Evolutionary conservation across 2,113 vertebrate genomes (phyloP).

Genomic region (Bagarius yarrelli): DNA sequence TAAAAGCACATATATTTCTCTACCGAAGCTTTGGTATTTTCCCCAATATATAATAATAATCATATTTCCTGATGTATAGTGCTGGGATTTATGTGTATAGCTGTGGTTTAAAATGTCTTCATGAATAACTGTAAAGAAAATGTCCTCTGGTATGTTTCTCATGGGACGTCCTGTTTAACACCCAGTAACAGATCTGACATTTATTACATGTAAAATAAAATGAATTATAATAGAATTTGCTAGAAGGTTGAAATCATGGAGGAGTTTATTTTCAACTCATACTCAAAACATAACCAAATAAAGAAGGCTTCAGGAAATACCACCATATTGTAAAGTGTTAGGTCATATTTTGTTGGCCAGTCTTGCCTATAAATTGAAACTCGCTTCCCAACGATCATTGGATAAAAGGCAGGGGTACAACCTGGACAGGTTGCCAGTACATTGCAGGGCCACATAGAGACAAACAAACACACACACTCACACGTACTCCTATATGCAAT

Average conservation of each 20-base stretch:
- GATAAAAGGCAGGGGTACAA: too few relatives aligned
- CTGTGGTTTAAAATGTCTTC: background rate
- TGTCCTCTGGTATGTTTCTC: background rate
- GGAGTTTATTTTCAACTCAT: background rate
- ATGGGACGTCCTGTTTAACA: constrained; percentile 2
- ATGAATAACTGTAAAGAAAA: background rate
- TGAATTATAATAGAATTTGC: constrained; percentile 8
- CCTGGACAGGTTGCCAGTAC: too few relatives aligned
- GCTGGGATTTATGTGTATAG: background rate
- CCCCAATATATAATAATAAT: background rate
- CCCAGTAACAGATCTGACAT: constrained; percentile 11
- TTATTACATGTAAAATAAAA: constrained; percentile 15
- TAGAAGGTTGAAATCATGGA: background rate
- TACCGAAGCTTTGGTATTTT: background rate
- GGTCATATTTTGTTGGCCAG: background rate
- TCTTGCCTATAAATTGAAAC: background rate
- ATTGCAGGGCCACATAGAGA: too few relatives aligned
- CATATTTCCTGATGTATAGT: background rate
- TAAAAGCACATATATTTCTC: background rate
- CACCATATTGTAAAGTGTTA: background rate
- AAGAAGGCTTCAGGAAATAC: background rate
- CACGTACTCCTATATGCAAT: too few relatives aligned
- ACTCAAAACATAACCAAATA: background rate
- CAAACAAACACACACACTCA: too few relatives aligned
- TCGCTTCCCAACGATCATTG: too few relatives aligned